Evolutionary conservation across 2,888 invertebrate genomes (phyloP).

Genomic region (Chalcis sispes): DNA sequence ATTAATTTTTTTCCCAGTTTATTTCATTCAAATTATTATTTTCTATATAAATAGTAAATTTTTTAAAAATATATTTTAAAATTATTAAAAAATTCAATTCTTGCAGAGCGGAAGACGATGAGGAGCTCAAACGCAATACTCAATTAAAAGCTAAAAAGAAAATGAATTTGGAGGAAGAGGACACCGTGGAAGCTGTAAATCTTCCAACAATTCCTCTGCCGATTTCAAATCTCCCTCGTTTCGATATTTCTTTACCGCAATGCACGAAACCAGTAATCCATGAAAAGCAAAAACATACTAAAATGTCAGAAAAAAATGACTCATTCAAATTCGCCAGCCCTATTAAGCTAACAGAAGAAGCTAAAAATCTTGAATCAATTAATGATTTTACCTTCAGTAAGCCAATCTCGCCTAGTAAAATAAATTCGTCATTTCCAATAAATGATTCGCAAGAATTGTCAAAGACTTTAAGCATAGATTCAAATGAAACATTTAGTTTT

Average conservation of each 20-base stretch:
- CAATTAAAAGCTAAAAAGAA: constrained; percentile 73
- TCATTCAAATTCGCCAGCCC: constrained; percentile 76
- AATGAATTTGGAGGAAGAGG: constrained; percentile 71
- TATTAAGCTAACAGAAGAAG: constrained; percentile 74
- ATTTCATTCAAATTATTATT: not conserved
- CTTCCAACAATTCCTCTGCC: constrained; percentile 79
- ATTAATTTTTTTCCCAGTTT: not conserved
- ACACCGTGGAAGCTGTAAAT: constrained; percentile 76
- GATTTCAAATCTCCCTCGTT: constrained; percentile 79
- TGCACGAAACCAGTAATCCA: constrained; percentile 60
- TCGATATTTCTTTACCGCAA: constrained; percentile 77
- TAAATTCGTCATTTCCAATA: constrained; percentile 3
- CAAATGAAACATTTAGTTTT: constrained; percentile 52
- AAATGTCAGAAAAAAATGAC: constrained; percentile 55
- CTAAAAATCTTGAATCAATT: constrained; percentile 75
- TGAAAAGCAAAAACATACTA: constrained; percentile 47
- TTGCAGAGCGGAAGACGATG: constrained; percentile 67
- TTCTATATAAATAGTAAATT: not conserved
- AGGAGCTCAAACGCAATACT: constrained; percentile 60
- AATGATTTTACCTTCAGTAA: constrained; percentile 80
- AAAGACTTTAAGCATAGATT: constrained; percentile 59
- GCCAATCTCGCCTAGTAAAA: constrained; percentile 75
- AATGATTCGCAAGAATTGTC: constrained; percentile 58
- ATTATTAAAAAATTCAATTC: constrained; percentile 3
- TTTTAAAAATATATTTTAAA: not conserved